phyloP scores from a whole-genome alignment of 2,888 invertebrate genomes.

The Cantharis flavilabris region DNA sequence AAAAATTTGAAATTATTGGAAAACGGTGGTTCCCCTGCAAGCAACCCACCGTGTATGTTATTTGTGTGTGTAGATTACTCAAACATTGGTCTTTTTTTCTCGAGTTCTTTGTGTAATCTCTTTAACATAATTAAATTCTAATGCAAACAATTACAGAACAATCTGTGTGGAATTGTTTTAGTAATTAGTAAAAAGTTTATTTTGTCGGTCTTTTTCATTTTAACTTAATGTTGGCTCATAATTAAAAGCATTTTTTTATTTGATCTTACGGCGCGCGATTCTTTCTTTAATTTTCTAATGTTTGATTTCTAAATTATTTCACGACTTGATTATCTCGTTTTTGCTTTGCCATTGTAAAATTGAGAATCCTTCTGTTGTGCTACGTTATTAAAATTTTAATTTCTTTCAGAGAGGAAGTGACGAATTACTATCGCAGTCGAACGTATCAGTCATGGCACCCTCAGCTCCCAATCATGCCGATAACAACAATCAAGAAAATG shows the following conservation, averaged over 20 bases:
- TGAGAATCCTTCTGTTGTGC: not conserved
- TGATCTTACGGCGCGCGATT: slow-evolving; percentile 6
- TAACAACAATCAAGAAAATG: slow-evolving; percentile 90
- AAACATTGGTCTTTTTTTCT: not conserved
- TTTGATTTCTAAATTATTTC: slow-evolving; percentile 5
- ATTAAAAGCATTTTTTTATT: slow-evolving; percentile 21
- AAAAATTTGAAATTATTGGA: no score
- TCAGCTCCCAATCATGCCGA: slow-evolving; percentile 84
- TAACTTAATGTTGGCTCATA: slow-evolving; percentile 18
- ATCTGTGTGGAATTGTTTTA: slow-evolving; percentile 59
- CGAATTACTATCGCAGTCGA: slow-evolving; percentile 94
- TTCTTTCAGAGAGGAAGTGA: slow-evolving; percentile 91
- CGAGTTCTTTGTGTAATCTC: not conserved
- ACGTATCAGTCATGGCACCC: slow-evolving; percentile 91
- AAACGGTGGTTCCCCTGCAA: not conserved
- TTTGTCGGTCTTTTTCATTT: slow-evolving; percentile 23
- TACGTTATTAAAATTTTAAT: slow-evolving; percentile 41
- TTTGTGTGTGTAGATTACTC: not conserved
- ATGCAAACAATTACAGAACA: slow-evolving; percentile 60
- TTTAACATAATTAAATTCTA: not conserved
- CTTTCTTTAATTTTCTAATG: slow-evolving; percentile 12
- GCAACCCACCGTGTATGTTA: not conserved
- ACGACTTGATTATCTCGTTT: not conserved
- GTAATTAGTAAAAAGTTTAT: slow-evolving; percentile 31
- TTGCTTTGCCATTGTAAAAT: not conserved